Conservation (phyloP, 2,797 vertebrate genomes). For the Enteromius argenteus region DNA sequence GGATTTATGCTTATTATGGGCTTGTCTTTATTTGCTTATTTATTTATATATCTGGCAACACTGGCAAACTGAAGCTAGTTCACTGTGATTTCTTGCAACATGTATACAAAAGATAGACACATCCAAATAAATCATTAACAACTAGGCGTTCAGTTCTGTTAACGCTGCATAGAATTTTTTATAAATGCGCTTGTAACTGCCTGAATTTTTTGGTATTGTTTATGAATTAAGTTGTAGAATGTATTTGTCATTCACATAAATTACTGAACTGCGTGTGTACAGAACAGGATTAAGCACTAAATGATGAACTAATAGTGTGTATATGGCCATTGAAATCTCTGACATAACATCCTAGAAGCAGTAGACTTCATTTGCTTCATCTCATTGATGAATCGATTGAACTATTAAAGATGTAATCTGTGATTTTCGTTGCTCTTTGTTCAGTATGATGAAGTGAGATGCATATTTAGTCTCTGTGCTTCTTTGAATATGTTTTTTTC, state of each 20-base stretch:
- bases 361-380: background rate
- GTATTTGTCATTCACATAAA: background rate
- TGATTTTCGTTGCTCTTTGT: background rate
- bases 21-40: background rate
- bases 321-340: background rate
- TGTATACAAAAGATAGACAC: background rate
- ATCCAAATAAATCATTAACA: background rate
- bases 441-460: background rate
- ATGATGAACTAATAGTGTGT: background rate
- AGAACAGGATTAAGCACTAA: background rate
- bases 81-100: background rate
- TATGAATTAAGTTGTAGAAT: background rate
- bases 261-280: background rate
- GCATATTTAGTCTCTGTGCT: background rate
- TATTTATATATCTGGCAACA: background rate
- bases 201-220: too few relatives aligned
- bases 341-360: background rate
- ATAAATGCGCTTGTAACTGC: too few relatives aligned
- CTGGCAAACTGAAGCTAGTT: background rate
- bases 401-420: background rate
- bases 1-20: background rate
- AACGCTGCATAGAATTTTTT: background rate
- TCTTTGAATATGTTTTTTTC: slow-evolving; percentile 32
- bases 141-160: background rate
- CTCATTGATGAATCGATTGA: background rate